These are phyloP conservation scores for Cyphomyrus discorhynchus DNA, from an alignment of 2,113 vertebrate genomes.

Conservation along the genomic window DNA sequence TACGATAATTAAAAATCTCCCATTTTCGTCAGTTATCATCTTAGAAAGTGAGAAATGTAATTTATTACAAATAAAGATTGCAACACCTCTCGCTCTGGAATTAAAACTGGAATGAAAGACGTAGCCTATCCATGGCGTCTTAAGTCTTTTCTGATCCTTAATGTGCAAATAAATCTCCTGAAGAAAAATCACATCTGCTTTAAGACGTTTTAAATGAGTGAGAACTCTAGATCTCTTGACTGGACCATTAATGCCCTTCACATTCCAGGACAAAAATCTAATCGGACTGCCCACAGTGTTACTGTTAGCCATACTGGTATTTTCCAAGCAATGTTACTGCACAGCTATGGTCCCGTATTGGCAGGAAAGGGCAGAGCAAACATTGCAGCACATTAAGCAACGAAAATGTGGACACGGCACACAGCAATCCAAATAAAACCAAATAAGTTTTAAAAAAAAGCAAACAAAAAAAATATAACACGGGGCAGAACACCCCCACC, in stretches of 20 bases:
- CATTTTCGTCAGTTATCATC: neutral
- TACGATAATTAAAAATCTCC: constrained; percentile 5
- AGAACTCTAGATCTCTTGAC: neutral
- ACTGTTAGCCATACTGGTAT: neutral
- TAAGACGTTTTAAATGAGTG: neutral
- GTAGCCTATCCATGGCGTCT: neutral
- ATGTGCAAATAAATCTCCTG: neutral
- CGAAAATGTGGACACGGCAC: neutral
- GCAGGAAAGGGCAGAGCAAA: too few relatives aligned
- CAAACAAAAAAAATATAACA: neutral
- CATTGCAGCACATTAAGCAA: too few relatives aligned
- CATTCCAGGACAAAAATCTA: neutral
- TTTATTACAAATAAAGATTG: constrained; percentile 12
- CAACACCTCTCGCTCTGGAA: neutral
- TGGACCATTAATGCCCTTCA: neutral
- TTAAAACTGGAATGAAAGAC: neutral
- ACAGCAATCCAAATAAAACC: too few relatives aligned
- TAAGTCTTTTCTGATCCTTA: neutral
- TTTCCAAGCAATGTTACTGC: too few relatives aligned
- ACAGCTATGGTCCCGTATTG: too few relatives aligned
- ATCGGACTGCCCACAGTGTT: neutral
- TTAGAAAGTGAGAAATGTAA: neutral
- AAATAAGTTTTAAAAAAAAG: neutral
- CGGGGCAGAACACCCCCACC: neutral
- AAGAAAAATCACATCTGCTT: neutral